Percentiles rank a stretch among this genome's conserved stretches.
Conservation (phyloP, 2,113 vertebrate genomes). For the Fulmarus glacialis region DNA sequence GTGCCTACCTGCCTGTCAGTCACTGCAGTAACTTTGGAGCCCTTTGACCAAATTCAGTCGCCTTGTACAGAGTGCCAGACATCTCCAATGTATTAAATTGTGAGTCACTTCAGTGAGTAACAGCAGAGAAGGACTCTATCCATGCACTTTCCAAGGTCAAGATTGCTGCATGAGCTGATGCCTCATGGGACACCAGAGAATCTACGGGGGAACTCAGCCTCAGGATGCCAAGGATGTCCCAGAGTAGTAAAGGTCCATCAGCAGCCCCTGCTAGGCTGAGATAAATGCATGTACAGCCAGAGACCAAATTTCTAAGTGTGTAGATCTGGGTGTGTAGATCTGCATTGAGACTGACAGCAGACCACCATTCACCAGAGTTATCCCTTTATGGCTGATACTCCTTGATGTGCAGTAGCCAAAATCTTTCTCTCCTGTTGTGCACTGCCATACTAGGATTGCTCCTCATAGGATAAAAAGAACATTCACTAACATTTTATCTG, state of each 20-base stretch:
- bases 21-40: neutral
- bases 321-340: neutral
- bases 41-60: neutral
- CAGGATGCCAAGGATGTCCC: neutral
- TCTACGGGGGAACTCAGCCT: neutral
- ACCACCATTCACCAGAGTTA: no score
- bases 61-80: neutral
- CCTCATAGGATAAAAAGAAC: neutral
- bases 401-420: neutral
- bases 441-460: neutral
- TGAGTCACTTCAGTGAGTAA: neutral
- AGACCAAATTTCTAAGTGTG: neutral
- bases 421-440: neutral
- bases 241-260: neutral
- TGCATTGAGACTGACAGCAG: neutral
- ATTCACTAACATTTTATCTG: neutral
- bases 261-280: neutral
- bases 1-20: neutral
- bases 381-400: neutral
- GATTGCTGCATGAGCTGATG: neutral
- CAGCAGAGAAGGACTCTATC: neutral
- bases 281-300: neutral
- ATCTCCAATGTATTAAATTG: neutral
- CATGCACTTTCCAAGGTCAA: neutral
- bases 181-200: neutral